Evolutionary conservation across 2,113 vertebrate species (phyloP).

Genomic region (Apteryx owenii): DNA sequence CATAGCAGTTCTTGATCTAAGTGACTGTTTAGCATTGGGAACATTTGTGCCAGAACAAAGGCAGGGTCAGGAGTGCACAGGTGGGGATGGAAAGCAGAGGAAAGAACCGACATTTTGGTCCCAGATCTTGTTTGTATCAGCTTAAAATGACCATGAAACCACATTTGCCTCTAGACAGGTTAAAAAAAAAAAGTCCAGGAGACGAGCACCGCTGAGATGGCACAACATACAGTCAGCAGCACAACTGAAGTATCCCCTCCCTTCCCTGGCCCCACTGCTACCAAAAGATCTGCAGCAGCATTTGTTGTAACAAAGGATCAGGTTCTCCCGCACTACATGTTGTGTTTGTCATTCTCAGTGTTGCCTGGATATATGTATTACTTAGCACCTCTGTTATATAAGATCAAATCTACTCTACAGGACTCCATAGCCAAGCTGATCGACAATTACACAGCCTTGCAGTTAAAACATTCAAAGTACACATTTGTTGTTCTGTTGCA

Average conservation of each 20-base stretch:
- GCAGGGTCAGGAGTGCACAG: background rate
- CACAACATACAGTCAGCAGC: background rate
- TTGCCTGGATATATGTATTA: background rate
- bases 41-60: background rate
- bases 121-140: background rate
- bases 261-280: background rate
- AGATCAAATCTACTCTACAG: background rate
- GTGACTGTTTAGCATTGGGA: background rate
- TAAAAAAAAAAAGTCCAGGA: background rate
- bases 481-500: background rate
- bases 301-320: background rate
- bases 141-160: background rate
- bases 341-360: background rate
- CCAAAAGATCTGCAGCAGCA: background rate
- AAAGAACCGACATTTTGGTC: conserved; percentile 5
- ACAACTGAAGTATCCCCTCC: background rate
- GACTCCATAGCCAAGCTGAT: background rate
- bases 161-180: background rate
- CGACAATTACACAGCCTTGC: background rate
- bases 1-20: background rate
- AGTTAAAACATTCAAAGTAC: background rate
- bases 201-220: background rate
- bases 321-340: background rate
- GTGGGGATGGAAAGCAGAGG: conserved; percentile 2
- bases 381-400: background rate